Base-by-base conservation (phyloP, 1,140 invertebrate genomes). In the Acyrthosiphon pisum region DNA sequence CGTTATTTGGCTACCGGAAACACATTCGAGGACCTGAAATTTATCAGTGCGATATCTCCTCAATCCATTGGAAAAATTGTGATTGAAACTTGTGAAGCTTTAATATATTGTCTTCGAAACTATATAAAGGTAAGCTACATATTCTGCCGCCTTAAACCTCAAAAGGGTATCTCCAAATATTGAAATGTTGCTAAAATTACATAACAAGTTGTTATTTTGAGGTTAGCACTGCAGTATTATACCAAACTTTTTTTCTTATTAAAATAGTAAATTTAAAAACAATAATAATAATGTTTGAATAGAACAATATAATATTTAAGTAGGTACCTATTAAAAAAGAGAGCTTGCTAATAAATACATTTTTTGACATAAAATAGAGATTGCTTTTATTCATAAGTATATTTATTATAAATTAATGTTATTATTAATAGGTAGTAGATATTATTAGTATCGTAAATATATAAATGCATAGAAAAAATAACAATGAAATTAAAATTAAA, bases 31-130 rank as follows among this genome's bases (percentile, higher is more conserved):
- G 81, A 93, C 48, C 30, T 93, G 53, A 93, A 94, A 93, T 94
- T 93, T 87, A 93, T 68, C 56, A 90, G 86, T 50, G 48, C 48
- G 48, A 50, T 50, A 50, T 50, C 18, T 18, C 48, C 48, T 50
- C 14, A 50, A 50, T 89, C 93, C 8, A 84, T 94, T 50, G 93
- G 76, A 83, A 84, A 56, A 30, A 94, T 93, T 84, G 81, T 93
- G 37, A 90, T 94, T 46, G 86, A 94, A 81, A 94, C 93, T 68
- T 94, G 93, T 41, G 86, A 53, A 93, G 93, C 93, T 93, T 37
- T 93, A 93, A 93, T 93, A 89, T 35, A 89, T 53, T 56, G 53
- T 37, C 76, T 94, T 60, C 26, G 50, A 60, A 53, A 91, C 26
- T 76, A 68, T 60, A 91, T 91, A 46, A 68, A 91, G 53, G 90